Base-by-base conservation (phyloP, 2,113 vertebrate species). In the Phylloscopus whistleri region DNA sequence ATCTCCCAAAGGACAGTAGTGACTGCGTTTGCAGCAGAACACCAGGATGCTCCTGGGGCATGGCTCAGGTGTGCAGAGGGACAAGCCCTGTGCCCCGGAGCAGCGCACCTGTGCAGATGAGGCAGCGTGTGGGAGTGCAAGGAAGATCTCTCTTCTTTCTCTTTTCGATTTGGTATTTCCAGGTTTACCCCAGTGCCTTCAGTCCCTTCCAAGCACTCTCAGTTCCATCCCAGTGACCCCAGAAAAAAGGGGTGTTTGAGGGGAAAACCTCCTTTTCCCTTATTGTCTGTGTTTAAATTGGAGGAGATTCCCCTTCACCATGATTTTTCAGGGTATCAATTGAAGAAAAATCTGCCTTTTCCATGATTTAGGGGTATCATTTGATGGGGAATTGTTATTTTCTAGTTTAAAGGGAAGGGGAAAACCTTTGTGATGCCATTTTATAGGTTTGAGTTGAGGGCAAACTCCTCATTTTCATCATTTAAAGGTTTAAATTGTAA, bases 91-190 rank as follows among this genome's bases (percentile, higher is more conserved):
- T 21, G 8, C 23, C 23, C 2, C 16, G 7, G 17, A 3, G 37
- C 23, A 52, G 58, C 0, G 1, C 48, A 43, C 62, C 49, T 20
- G 41, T 26, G 62, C 33, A 24, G 33, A 33, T 67, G 77, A 16
- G 39, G 11, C 20, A 55, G 31, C 0, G 0, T 1, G 2, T 35
- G 15, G 15, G 4, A 41, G 9, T 19, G 4, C 10, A 33, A 17
- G 30, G 30, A 41, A 63, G 43, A 16, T 7, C 14, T 9, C 5
- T 13, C 13, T 17, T 41, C 21, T 33, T 51, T 62, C 10, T 21
- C 16, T 31, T 39, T 33, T 39, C 0, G 0, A 28, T 43, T 23
- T 44, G 12, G 35, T 35, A 9, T 30, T 66, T 12, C 31, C 19
- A 18, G 15, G 43, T 20, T 14, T 15, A 27, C 21, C 75, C 46